Evolutionary conservation across 2,113 vertebrate genomes (phyloP).

Genomic region (Pyrgilauda ruficollis): DNA sequence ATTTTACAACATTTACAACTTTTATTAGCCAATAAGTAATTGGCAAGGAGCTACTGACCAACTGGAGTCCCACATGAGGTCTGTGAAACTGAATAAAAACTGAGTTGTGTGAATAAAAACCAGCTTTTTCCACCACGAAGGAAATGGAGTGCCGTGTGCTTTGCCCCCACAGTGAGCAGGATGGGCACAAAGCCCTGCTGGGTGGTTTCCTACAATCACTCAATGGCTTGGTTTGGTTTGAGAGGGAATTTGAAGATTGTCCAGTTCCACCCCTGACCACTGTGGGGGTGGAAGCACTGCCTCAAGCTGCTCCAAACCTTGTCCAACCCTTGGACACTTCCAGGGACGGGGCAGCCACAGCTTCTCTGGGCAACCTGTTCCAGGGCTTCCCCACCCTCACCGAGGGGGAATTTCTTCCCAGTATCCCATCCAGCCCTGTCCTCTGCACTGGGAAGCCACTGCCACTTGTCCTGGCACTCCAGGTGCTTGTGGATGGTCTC

Average conservation of each 20-base stretch:
- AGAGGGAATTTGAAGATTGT: background rate
- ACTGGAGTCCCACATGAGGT: no score
- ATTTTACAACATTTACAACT: background rate
- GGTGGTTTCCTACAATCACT: fast-evolving
- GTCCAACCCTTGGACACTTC: background rate
- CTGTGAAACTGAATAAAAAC: no score
- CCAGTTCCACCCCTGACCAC: background rate
- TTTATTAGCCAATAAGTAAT: background rate
- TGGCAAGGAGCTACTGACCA: no score
- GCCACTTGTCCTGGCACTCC: background rate
- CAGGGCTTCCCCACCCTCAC: background rate
- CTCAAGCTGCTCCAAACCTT: no score
- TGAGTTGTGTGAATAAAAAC: no score
- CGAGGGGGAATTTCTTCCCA: background rate
- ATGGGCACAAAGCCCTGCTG: background rate
- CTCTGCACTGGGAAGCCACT: background rate
- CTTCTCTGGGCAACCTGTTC: background rate
- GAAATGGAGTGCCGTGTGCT: no score
- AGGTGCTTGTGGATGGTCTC: fast-evolving
- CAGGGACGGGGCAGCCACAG: background rate
- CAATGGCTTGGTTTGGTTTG: background rate
- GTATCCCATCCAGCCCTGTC: fast-evolving
- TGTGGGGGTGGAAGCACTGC: no score
- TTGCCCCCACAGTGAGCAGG: background rate
- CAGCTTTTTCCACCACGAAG: no score